Evolutionary conservation across 2,113 vertebrate genomes (phyloP), one percentile per base, ranked within the genome.

Genomic region (Bufo bufo): DNA sequence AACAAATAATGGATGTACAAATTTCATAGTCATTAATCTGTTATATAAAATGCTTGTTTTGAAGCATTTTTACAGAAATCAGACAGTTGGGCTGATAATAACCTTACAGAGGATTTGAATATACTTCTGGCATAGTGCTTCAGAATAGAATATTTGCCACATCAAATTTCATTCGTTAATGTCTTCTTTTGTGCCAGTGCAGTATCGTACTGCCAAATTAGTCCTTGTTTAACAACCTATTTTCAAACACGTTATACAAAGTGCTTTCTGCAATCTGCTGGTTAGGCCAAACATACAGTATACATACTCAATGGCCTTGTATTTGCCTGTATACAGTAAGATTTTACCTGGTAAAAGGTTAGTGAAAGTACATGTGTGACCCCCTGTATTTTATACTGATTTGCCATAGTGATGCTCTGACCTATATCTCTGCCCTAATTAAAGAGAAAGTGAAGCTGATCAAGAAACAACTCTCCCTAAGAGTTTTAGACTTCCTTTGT

Each of bases 101-200:
- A 59, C 52, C 43, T 85, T 47, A 16, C 17, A 33, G 50, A 50
- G 45, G n/a, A 23, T 75, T 58, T 59, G 69, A 85, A 77, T 23
- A 63, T 58, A 85, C 11, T 17, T 58, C 59, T 77, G 72, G 84
- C 69, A 43, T 63, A 85, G 72, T 19, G 56, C 72, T 85, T 52
- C 52, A 20, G 69, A 85, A 75, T 66, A 54, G 84, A 85, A 85
- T 77, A 77, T 85, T 63, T 63, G 71, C 56, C 54, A 77, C 72
- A 77, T 85, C 50, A 85, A 61, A 61, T 74, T 75, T 77, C 47
- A 58, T 52, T n/a, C n/a, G 47, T 50, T 50, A 69, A 84, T 71
- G 82, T 33, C 56, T 77, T 77, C 56, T 77, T 84, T 56, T 8
- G 84, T 61, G 84, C 72, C 84, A 85, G 56, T n/a, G 14, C 54